Evolutionary conservation across 2,113 vertebrate genomes (phyloP).

Genomic region (Pachycephala philippinensis): DNA sequence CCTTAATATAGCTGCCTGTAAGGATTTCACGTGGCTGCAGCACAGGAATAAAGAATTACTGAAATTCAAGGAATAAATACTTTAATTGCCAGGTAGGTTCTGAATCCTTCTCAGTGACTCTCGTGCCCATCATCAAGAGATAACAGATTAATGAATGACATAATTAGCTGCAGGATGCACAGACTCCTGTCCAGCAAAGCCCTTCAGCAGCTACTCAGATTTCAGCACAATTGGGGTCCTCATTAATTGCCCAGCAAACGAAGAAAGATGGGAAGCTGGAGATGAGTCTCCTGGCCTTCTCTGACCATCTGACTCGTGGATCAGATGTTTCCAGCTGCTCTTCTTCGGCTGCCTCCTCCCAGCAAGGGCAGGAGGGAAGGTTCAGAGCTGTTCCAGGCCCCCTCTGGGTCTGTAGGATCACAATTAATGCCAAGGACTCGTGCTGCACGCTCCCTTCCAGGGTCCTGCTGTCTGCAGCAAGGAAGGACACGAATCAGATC

Average conservation of each 20-base stretch:
- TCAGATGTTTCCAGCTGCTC: not conserved
- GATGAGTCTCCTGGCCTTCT: not conserved
- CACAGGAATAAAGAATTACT: not conserved
- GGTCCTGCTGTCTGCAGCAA: not conserved
- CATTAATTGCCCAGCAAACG: not conserved
- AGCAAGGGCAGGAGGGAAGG: not conserved
- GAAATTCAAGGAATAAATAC: not conserved
- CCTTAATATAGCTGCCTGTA: not conserved
- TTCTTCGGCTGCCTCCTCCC: not conserved
- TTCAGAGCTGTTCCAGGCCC: fast-evolving
- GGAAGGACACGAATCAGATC: fast-evolving
- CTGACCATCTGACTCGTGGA: not conserved
- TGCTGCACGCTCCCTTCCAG: not conserved
- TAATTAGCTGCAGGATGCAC: not conserved
- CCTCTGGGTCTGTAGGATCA: fast-evolving
- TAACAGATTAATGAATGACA: slow-evolving; percentile 23
- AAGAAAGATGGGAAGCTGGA: not conserved
- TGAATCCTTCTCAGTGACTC: not conserved
- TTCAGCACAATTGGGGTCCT: not conserved
- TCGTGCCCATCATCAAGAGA: not conserved
- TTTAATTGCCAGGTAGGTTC: not conserved
- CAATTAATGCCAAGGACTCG: fast-evolving
- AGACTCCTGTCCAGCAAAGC: not conserved
- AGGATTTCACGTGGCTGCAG: not conserved
- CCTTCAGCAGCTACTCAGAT: slow-evolving; percentile 6